Evolutionary conservation across 2,797 vertebrate species (phyloP).

Genomic region (Ateles fusciceps): DNA sequence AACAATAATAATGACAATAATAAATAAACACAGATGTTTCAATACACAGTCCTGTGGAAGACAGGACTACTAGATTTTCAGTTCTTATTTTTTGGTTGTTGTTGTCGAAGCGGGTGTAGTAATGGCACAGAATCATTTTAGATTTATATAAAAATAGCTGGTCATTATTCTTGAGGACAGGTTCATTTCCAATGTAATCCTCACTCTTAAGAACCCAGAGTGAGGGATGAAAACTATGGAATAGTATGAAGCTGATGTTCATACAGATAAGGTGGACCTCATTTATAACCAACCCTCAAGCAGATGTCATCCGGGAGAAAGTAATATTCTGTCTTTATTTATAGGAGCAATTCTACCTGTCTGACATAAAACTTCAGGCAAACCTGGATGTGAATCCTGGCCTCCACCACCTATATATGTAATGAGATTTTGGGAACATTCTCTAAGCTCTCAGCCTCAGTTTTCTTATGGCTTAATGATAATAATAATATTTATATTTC

Average conservation of each 20-base stretch:
- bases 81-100: not conserved
- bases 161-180: slow-evolving; percentile 1
- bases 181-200: not conserved
- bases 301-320: not conserved
- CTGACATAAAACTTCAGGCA: not conserved
- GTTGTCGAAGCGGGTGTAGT: not conserved
- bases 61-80: not conserved
- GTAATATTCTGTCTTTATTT: slow-evolving; percentile 12
- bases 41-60: not conserved
- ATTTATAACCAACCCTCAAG: slow-evolving; percentile 17
- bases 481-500: not conserved
- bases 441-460: not conserved
- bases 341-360: not conserved
- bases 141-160: slow-evolving; percentile 43
- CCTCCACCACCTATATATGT: not conserved
- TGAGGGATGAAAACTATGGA: not conserved
- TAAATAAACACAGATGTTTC: slow-evolving; percentile 18
- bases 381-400: slow-evolving; percentile 14
- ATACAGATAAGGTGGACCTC: not conserved
- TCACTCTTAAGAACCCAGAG: not conserved
- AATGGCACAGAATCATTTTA: not conserved
- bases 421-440: slow-evolving; percentile 11
- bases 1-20: not conserved
- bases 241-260: not conserved
- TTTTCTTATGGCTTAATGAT: slow-evolving; percentile 25